These are phyloP conservation scores for Euclidia mi DNA, from an alignment of 2,888 invertebrate species.

Conservation along the genomic window DNA sequence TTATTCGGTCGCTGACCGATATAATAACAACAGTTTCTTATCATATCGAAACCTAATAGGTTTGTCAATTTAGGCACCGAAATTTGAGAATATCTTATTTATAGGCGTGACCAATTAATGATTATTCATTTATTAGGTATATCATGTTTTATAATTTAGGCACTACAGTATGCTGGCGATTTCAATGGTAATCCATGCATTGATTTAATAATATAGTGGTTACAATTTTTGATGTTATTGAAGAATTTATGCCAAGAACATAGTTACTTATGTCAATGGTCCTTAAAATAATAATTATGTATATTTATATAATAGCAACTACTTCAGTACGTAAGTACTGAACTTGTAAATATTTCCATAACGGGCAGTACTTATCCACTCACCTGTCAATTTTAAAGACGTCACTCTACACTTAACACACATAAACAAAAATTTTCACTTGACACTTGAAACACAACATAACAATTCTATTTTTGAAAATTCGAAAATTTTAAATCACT, in stretches of 20 bases:
- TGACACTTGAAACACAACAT: slow-evolving; percentile 49
- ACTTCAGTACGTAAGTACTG: slow-evolving; percentile 1
- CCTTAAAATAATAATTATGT: no score
- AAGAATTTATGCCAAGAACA: no score
- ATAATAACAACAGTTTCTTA: slow-evolving; percentile 5
- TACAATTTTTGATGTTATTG: no score
- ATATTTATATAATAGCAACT: not conserved
- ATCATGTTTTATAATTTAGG: no score
- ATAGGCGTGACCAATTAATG: no score
- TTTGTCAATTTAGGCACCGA: slow-evolving; percentile 7
- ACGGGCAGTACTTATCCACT: slow-evolving; percentile 36
- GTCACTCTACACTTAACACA: slow-evolving; percentile 54
- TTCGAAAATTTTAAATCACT: slow-evolving; percentile 21
- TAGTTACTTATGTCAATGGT: no score
- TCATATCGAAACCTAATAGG: slow-evolving; percentile 10
- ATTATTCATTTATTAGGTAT: no score
- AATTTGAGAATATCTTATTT: not conserved
- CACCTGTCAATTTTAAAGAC: slow-evolving; percentile 55
- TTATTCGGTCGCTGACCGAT: slow-evolving; percentile 2
- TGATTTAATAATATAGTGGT: no score
- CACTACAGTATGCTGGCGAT: no score
- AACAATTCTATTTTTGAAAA: slow-evolving; percentile 35
- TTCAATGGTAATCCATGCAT: no score
- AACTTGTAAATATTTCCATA: slow-evolving; percentile 35
- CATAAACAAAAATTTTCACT: slow-evolving; percentile 57